Evolutionary conservation across 2,797 vertebrate genomes (phyloP), one percentile per base, ranked within the genome.

Genomic region (Simalia tracyae): DNA sequence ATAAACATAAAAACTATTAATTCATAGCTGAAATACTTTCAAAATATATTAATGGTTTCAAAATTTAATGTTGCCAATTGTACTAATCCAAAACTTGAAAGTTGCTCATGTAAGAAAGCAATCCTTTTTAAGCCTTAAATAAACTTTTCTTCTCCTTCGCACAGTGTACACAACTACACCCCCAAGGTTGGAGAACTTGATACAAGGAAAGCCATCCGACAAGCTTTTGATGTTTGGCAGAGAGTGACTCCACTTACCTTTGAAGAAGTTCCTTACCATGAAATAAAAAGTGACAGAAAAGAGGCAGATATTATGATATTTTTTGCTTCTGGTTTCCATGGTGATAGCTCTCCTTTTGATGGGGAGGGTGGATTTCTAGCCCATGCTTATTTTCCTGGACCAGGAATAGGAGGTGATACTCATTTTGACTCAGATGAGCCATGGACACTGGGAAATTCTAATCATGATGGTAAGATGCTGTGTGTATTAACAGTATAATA

Each of bases 231-330:
- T 93, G 99, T 99, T 92, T 99, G 99, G 99, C 98, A 99, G 98
- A 98, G 98, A 0, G 99, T 99, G 96, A 99, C 99, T 1, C 99
- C 99, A 0, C 98, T 99, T 93, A 98, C 98, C 95, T 99, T 99
- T 97, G 98, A 99, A 97, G 98, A 98, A 94, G 98, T 99, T 91
- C 98, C 99, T 22, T 99, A 99, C 96, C 98, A 98, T 15, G 99
- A 99, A 97, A 98, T 99, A 95, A 99, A 99, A 98, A 99, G 98
- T 84, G 98, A 99, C 96, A 98, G 98, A 60, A 99, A 99, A 96
- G 99, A 99, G 95, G 99, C 99, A 1, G 99, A 99, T 97, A 99
- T 99, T 97, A 99, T 99, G 99, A 99, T 99, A 96, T 99, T 99
- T 97, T 99, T 99, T 94, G 99, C 99, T 96, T 99, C 99, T 72